These are phyloP conservation scores for Pseudomyrmex concolor DNA, from an alignment of 1,140 invertebrate genomes.

Conservation along the genomic window DNA sequence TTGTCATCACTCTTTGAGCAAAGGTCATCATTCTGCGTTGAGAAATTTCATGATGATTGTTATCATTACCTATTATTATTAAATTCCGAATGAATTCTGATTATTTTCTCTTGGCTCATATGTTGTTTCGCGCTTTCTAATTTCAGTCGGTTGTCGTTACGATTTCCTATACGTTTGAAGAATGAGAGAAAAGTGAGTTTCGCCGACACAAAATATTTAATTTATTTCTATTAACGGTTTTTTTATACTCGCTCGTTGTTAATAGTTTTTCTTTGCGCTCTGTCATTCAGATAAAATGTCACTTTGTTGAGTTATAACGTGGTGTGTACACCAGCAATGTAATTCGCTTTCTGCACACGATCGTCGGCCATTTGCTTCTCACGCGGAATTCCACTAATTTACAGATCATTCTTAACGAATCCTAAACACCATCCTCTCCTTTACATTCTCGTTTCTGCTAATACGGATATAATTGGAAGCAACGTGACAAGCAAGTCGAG, in stretches of 20 bases:
- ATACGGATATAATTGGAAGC: conserved; percentile 69
- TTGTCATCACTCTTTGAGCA: not conserved
- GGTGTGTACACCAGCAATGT: not conserved
- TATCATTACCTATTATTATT: not conserved
- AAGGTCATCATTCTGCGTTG: not conserved
- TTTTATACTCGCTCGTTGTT: no score
- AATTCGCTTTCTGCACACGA: conserved; percentile 36
- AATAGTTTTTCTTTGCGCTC: no score
- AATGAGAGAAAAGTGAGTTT: not conserved
- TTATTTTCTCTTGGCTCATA: not conserved
- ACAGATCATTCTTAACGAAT: conserved; percentile 51
- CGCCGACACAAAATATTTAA: not conserved
- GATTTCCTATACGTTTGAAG: not conserved
- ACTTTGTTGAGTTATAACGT: no score
- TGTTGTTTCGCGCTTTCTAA: conserved; percentile 49
- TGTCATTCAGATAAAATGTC: no score
- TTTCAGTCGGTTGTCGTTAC: conserved; percentile 1
- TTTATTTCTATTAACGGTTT: not conserved
- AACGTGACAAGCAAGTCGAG: conserved; percentile 67
- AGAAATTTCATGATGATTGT: conserved; percentile 22
- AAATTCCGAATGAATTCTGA: conserved; percentile 6
- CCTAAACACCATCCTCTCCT: conserved; percentile 29
- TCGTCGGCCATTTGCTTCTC: conserved; percentile 45
- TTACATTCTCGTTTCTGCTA: conserved; percentile 48
- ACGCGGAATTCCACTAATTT: conserved; percentile 51